phyloP scores from a whole-genome alignment of 37 sponge, comb jelly and placozoan genomes.

The Hexactinellida sp. region DNA sequence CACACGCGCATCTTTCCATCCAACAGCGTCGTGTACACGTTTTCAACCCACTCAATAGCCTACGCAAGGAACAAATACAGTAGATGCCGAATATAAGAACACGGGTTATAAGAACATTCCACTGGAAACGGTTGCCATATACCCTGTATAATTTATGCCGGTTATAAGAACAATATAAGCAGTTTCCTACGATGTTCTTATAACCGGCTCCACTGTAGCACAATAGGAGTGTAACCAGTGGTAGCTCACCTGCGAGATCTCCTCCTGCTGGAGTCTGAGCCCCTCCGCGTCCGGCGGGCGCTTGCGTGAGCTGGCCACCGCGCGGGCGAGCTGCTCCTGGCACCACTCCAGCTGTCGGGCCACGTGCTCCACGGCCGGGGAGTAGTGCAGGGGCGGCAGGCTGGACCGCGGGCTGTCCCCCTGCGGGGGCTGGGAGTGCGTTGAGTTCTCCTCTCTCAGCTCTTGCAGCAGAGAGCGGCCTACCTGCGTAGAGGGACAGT shows the following conservation, averaged over 20 bases:
- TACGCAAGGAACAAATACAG: background rate
- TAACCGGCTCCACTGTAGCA: too few relatives aligned
- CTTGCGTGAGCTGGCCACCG: background rate
- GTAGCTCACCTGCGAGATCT: background rate
- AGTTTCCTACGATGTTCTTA: too few relatives aligned
- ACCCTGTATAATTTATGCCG: too few relatives aligned
- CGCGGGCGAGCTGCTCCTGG: background rate
- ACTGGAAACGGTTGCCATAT: too few relatives aligned
- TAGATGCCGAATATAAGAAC: too few relatives aligned
- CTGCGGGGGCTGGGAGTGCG: background rate
- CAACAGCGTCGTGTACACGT: background rate
- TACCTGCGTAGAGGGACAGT: background rate
- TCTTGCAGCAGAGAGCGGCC: background rate
- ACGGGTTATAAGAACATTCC: too few relatives aligned
- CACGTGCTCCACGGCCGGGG: background rate
- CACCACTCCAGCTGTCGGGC: background rate
- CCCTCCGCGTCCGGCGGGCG: background rate
- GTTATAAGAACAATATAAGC: too few relatives aligned
- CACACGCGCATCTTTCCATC: constrained; percentile 11
- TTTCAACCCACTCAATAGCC: background rate
- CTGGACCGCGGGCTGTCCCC: background rate
- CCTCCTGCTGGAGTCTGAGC: background rate
- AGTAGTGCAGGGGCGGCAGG: background rate
- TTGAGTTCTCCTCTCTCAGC: background rate
- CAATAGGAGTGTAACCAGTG: background rate